Base-by-base conservation (phyloP, 2,888 invertebrate species). In the Dendrolimus houi region DNA sequence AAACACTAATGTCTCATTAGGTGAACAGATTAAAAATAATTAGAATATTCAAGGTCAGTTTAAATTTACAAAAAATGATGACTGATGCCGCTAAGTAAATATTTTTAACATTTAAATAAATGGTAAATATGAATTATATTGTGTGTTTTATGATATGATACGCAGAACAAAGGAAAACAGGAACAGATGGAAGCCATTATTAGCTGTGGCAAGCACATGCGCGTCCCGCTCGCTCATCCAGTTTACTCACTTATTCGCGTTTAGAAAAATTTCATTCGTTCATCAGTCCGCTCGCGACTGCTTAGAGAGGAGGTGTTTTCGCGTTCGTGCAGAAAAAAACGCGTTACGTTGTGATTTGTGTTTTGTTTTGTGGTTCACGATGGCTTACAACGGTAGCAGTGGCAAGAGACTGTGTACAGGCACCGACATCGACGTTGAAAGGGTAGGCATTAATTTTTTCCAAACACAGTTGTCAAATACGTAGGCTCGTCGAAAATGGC, bases 331-430 rank as follows among this genome's bases (percentile, higher is more conserved):
- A 68, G 63, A 65, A 64, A 63, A 62, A 69, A 87, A 79, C 88
- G 87, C 83, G 88, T 83, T 85, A 77, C 81, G 85, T 84, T 85
- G 89, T 90, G 88, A 85, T 88, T 87, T 81, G 87, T 90, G 87
- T 87, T 87, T 86, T 87, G 86, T 88, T 90, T 91, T 91, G 92
- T 93, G 92, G 91, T 92, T 85, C 91, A 93, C 88, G 85, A 93
- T 93, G 93, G 93, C 93, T 93, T 93, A 93, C 92, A 93, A 93
- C 91, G 93, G 93, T 79, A 93, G 93, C 91, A 92, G 93, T 83
- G 87, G 85, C 77, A 91, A 91, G 80, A 88, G 91, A 87, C 85
- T 90, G 76, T 91, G 91, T 74, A 85, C 89, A 65, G 89, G 88
- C 62, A 86, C 87, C 62, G 91, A 91, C 64, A 75, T 90, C 66